These are phyloP conservation scores for Drosophila willistoni DNA, from an alignment of 1,140 invertebrate genomes.

Conservation along the genomic window DNA sequence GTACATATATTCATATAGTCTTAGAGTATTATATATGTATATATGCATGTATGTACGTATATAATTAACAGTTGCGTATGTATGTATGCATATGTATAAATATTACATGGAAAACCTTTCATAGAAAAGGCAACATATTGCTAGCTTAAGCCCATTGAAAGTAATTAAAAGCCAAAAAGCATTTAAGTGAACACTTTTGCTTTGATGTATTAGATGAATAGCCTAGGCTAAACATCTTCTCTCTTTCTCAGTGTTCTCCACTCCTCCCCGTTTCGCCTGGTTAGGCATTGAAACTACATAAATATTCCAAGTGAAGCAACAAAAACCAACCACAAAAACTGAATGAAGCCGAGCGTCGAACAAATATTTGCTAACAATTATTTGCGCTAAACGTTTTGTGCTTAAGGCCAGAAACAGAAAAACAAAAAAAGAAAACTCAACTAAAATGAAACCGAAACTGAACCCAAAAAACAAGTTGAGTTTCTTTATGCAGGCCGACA, in stretches of 20 bases:
- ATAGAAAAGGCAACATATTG: slow-evolving; percentile 18
- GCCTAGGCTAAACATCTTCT: neutral
- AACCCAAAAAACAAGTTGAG: neutral
- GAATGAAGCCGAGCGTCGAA: slow-evolving; percentile 26
- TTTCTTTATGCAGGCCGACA: neutral
- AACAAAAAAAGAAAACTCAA: too few species aligned
- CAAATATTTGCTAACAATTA: slow-evolving; percentile 73
- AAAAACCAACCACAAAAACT: slow-evolving; percentile 25
- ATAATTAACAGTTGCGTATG: too few species aligned
- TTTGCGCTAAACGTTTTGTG: slow-evolving; percentile 58
- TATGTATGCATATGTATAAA: slow-evolving; percentile 18
- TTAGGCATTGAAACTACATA: slow-evolving; percentile 11
- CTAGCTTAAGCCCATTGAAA: slow-evolving; percentile 26
- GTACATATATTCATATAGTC: too few species aligned
- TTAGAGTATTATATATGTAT: too few species aligned
- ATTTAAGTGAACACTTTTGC: slow-evolving; percentile 59
- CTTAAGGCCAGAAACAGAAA: slow-evolving; percentile 7
- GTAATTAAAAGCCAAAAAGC: slow-evolving; percentile 63
- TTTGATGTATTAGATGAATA: slow-evolving; percentile 46
- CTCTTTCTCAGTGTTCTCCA: neutral
- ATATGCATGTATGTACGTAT: too few species aligned
- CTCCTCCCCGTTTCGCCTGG: slow-evolving; percentile 4
- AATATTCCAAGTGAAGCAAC: slow-evolving; percentile 43
- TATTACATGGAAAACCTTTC: neutral
- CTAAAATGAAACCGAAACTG: neutral